Evolutionary conservation across 2,113 vertebrate genomes (phyloP).

Genomic region (Pseudonaja textilis): DNA sequence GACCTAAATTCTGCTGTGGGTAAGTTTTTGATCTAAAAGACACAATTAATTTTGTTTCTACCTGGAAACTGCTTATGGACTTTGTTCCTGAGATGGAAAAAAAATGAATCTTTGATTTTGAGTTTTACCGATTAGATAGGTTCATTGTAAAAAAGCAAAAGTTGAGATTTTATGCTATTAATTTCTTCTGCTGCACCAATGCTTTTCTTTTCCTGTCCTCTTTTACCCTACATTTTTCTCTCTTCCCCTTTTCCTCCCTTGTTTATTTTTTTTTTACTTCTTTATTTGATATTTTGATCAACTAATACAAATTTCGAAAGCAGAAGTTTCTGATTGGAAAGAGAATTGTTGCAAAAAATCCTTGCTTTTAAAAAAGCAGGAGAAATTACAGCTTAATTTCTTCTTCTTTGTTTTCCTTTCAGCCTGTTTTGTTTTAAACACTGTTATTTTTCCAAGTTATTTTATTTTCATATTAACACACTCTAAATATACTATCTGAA

Average conservation of each 20-base stretch:
- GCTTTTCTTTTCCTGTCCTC: neutral
- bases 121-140: neutral
- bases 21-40: conserved; percentile 70
- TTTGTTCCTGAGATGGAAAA: neutral
- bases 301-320: neutral
- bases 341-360: neutral
- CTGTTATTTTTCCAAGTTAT: conserved; percentile 28
- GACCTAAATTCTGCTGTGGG: conserved; percentile 94
- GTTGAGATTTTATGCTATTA: neutral
- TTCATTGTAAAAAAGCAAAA: neutral
- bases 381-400: conserved; percentile 22
- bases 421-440: conserved; percentile 18
- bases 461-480: conserved; percentile 42
- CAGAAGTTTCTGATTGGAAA: conserved; percentile 62
- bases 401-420: neutral
- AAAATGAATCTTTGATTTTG: neutral
- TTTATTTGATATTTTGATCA: neutral
- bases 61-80: neutral
- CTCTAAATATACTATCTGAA: conserved; percentile 42
- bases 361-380: neutral
- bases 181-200: neutral
- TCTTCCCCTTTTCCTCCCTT: neutral
- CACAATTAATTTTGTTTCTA: neutral
- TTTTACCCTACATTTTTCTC: neutral
- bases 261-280: neutral